Evolutionary conservation across 2,888 invertebrate genomes (phyloP), one percentile per base, ranked within the genome.

Genomic region (Gandaritis pyraliata): DNA sequence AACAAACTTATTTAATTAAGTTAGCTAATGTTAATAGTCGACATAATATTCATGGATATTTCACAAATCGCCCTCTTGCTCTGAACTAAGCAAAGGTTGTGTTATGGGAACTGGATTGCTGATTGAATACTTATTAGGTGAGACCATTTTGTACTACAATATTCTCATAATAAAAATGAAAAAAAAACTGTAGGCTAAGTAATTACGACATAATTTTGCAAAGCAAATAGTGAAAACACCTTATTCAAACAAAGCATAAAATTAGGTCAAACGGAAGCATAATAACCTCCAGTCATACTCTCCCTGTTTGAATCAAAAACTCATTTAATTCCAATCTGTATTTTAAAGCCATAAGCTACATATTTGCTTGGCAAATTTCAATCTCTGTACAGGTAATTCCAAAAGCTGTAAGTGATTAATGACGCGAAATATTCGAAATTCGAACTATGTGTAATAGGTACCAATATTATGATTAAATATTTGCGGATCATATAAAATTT

Each of bases 201-300:
- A n/a, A n/a, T n/a, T n/a, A n/a, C n/a, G n/a, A n/a, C n/a, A n/a
- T n/a, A n/a, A n/a, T n/a, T n/a, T n/a, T 23, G 6, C 6, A 23
- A 23, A 23, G 6, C 6, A 23, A 23, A 23, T 23, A 1, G 0
- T 5, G 6, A 23, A 23, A 23, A 23, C 23, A 23, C 23, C 23
- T 23, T 23, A 23, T 23, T 23, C 23, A 23, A 23, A 23, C 23
- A 23, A 23, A 23, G 23, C 6, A 23, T 23, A 23, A n/a, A 57
- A 57, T 57, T 50, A 36, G 57, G 57, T 23, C 43, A 49, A 30
- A 33, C 56, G 56, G 41, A 49, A 57, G 18, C 55, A 50, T 57
- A 43, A 43, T 57, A 50, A 56, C 49, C 39, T 15, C 30, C 43
- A 43, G 50, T 50, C 50, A 39, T 36, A 36, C 36, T 49, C 33